These are phyloP conservation scores for Echiichthys vipera DNA, from an alignment of 2,797 vertebrate genomes.

Conservation along the genomic window DNA sequence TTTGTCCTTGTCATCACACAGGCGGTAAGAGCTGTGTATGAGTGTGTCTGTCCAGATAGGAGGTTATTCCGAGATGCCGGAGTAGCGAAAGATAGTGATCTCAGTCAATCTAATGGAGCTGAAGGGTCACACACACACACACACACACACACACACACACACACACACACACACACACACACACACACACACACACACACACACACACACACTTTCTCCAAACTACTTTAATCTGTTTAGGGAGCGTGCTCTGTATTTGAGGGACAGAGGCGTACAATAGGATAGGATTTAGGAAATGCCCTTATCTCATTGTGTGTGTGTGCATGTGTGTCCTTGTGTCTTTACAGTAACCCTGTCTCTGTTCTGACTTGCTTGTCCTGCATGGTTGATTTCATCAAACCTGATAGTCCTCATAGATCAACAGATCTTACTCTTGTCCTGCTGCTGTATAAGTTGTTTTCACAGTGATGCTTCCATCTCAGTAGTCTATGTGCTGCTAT, in stretches of 20 bases:
- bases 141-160: constrained; percentile 1
- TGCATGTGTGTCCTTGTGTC: constrained; percentile 45
- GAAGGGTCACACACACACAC: constrained; percentile 41
- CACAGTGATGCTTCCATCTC: constrained; percentile 30
- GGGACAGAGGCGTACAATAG: constrained; percentile 54
- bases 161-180: constrained; percentile 9
- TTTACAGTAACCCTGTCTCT: constrained; percentile 56
- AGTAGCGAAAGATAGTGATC: constrained; percentile 70
- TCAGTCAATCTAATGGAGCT: constrained; percentile 73
- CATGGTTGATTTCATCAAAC: constrained; percentile 60
- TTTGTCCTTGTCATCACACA: constrained; percentile 65
- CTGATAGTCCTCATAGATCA: constrained; percentile 56
- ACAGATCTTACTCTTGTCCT: constrained; percentile 32
- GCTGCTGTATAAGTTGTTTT: constrained; percentile 41
- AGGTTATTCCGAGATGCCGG: constrained; percentile 65
- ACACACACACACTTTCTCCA: constrained; percentile 27
- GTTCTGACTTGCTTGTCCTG: constrained; percentile 42
- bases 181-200: constrained; percentile 12
- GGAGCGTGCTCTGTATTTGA: constrained; percentile 61
- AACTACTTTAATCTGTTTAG: constrained; percentile 71
- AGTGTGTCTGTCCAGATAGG: constrained; percentile 46
- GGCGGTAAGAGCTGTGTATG: constrained; percentile 38
- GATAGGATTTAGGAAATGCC: constrained; percentile 69
- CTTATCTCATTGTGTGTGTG: constrained; percentile 53
- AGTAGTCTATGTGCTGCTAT: constrained; percentile 2